Evolutionary conservation across 2,113 vertebrate genomes (phyloP).

Genomic region (Podocnemis expansa): DNA sequence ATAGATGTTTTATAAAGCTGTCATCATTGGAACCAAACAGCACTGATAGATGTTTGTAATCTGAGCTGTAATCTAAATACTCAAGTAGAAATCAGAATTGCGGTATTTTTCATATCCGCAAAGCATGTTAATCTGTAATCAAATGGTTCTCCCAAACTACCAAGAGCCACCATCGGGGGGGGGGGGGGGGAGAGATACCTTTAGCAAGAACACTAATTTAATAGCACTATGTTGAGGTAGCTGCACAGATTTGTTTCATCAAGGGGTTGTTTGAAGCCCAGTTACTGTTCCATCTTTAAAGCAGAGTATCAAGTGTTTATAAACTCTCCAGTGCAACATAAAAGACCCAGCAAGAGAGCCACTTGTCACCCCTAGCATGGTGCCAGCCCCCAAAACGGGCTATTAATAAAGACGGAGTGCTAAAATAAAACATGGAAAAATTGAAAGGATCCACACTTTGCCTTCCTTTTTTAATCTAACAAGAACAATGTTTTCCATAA

Average conservation of each 20-base stretch:
- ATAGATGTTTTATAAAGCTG: slow-evolving; percentile 36
- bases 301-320: slow-evolving; percentile 50
- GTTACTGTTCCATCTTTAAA: slow-evolving; percentile 61
- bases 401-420: slow-evolving; percentile 59
- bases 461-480: slow-evolving; percentile 2
- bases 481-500: slow-evolving; percentile 42
- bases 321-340: slow-evolving; percentile 58
- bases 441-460: neutral
- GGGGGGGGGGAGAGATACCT: too few relatives aligned
- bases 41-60: slow-evolving; percentile 13
- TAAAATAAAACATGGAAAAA: slow-evolving; percentile 61
- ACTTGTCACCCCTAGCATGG: slow-evolving; percentile 40
- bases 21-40: slow-evolving; percentile 15
- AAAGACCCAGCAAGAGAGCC: slow-evolving; percentile 23
- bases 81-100: neutral
- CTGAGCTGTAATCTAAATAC: neutral
- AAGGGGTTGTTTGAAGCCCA: slow-evolving; percentile 56
- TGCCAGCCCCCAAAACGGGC: slow-evolving; percentile 20
- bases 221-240: slow-evolving; percentile 33
- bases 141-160: slow-evolving; percentile 23
- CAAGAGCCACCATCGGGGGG: neutral
- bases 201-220: slow-evolving; percentile 48
- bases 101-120: slow-evolving; percentile 46
- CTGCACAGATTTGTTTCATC: slow-evolving; percentile 42
- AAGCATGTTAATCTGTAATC: slow-evolving; percentile 27